Evolutionary conservation across 2,113 vertebrate genomes (phyloP), one percentile per base, ranked within the genome.

Genomic region (Morone saxatilis): DNA sequence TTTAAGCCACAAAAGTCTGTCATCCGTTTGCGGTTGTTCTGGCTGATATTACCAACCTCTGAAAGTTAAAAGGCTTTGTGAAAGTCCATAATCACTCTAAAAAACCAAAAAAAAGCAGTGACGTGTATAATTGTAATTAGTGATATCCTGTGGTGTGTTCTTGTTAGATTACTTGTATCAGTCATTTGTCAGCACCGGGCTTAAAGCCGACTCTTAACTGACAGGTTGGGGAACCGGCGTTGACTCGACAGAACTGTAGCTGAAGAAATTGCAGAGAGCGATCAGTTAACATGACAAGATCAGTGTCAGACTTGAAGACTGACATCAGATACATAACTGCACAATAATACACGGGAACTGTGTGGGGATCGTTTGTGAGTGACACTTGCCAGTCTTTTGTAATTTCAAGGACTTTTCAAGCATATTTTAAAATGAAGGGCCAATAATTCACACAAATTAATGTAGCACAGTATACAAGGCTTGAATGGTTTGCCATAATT

Each of bases 271-370:
- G 17, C 70, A 82, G 63, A 65, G 11, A 19, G 17, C 17, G 45
- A 31, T 31, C 31, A 14, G 43, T 38, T 53, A 51, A 76, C 38
- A 38, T 76, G 61, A 83, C 65, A 65, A 19, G 36, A 74, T 60
- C 53, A 69, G 25, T 76, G 36, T 43, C 56, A 71, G 66, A 69
- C 38, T 36, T 2, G 1, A 77, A 61, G 3, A 45, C 45, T 71
- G 50, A 76, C 20, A 71, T 63, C 19, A 10, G 62, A 79, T 20
- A 36, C 20, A 50, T 40, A 54, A 79, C 41, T 57, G 16, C 51
- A 48, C 41, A 16, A 68, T 13, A 53, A 61, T n/a, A 9, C 54
- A 69, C 20, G 19, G 20, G 2, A 25, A 74, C 38, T 50, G 31
- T 48, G 31, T 8, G 13, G 53, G 1, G 67, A 16, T 60, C 16